Evolutionary conservation across 53 echinoderm and acorn worm species (phyloP).

Genomic region (Arbacia lixula): DNA sequence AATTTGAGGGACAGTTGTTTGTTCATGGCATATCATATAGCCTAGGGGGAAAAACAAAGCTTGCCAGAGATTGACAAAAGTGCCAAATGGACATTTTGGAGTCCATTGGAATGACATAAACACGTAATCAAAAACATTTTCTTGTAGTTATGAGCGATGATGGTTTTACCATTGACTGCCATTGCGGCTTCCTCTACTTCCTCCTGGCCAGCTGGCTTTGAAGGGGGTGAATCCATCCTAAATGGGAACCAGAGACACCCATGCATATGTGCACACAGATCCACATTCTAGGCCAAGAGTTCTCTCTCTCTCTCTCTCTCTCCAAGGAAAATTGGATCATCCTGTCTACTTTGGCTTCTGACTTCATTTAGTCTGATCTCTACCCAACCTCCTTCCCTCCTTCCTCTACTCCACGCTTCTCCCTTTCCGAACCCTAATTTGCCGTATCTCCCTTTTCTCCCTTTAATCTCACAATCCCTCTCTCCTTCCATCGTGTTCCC

Average conservation of each 20-base stretch:
- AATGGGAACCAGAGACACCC: constrained; percentile 19
- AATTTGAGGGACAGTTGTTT: too few relatives aligned
- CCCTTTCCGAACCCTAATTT: background rate
- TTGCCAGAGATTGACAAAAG: too few relatives aligned
- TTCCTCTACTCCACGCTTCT: background rate
- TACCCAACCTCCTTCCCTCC: background rate
- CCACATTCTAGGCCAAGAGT: constrained; percentile 30
- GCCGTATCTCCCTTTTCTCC: background rate
- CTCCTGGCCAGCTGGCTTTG: constrained; percentile 1
- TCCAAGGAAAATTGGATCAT: background rate
- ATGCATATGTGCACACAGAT: background rate
- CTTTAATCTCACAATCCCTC: background rate
- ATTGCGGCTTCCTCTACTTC: constrained; percentile 1
- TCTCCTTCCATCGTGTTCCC: background rate
- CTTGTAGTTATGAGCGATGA: constrained; percentile 33
- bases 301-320: background rate
- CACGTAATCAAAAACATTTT: constrained; percentile 16
- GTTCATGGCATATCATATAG: too few relatives aligned
- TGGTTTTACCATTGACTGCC: constrained; percentile 26
- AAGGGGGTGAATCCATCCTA: background rate
- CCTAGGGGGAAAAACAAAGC: too few relatives aligned
- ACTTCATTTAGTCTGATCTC: background rate
- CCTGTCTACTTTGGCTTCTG: background rate
- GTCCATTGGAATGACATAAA: too few relatives aligned
- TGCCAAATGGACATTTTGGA: too few relatives aligned